These are phyloP conservation scores for Myotis myotis DNA, from an alignment of 2,797 vertebrate genomes.

Conservation along the genomic window DNA sequence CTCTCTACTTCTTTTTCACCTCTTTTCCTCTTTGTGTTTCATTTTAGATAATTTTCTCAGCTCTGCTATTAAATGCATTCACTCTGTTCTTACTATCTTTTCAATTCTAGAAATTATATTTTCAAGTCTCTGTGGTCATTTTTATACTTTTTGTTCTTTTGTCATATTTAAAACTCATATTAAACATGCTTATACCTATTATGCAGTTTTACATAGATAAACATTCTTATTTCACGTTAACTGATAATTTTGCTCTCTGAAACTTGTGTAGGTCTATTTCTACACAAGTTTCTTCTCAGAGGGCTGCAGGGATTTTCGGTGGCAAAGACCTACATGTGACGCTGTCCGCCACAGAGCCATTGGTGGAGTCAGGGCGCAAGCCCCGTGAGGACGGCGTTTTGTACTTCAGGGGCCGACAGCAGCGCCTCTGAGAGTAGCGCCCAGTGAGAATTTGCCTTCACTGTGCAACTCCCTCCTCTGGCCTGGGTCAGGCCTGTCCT, in stretches of 20 bases:
- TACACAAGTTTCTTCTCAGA: neutral
- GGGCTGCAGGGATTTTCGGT: accelerated
- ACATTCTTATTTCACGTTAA: neutral
- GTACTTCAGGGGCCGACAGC: accelerated
- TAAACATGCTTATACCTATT: neutral
- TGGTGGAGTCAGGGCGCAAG: accelerated
- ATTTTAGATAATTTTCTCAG: neutral
- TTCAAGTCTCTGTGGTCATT: neutral
- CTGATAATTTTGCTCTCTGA: neutral
- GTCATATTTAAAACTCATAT: neutral
- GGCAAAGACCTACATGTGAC: neutral
- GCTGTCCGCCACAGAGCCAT: neutral
- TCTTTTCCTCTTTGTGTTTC: neutral
- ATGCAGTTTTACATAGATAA: neutral
- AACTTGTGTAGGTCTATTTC: neutral
- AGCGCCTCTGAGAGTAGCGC: accelerated
- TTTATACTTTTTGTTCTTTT: neutral
- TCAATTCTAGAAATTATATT: neutral
- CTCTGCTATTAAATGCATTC: neutral
- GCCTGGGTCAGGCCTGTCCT: neutral
- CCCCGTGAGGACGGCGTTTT: accelerated
- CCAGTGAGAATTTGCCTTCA: neutral
- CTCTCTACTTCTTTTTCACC: neutral
- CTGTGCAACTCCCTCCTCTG: accelerated
- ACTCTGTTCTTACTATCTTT: neutral